Conservation (phyloP, 2,113 vertebrate species). For the Gymnogyps californianus region DNA sequence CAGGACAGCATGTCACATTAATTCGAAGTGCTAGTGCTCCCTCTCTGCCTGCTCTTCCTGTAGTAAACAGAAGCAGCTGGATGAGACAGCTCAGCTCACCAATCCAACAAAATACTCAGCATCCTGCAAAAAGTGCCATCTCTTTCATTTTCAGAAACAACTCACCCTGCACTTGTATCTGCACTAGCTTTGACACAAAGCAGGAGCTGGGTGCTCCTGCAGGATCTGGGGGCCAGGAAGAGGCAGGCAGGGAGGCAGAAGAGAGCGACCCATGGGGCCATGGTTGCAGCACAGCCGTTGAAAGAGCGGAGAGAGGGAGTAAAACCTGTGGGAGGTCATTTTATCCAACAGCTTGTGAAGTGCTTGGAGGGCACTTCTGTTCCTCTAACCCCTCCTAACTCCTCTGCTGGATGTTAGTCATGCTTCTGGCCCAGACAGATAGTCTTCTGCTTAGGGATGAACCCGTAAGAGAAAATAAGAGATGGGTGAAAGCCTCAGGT, state of each 20-base stretch:
- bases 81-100: not conserved
- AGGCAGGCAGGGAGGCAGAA: not conserved
- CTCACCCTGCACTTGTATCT: rapidly evolving
- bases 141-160: not conserved
- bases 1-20: too few relatives aligned
- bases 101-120: not conserved
- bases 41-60: not conserved
- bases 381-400: not conserved
- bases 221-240: not conserved
- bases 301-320: not conserved
- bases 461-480: not conserved
- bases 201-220: not conserved
- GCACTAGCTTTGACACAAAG: not conserved
- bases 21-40: rapidly evolving
- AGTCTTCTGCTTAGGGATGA: not conserved
- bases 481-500: not conserved
- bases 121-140: not conserved
- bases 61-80: not conserved
- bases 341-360: not conserved
- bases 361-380: not conserved
- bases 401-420: not conserved
- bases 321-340: not conserved
- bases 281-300: not conserved
- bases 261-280: rapidly evolving
- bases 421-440: not conserved